These are phyloP conservation scores for Coturnix japonica DNA, from an alignment of 2,113 vertebrate species.

Conservation along the genomic window DNA sequence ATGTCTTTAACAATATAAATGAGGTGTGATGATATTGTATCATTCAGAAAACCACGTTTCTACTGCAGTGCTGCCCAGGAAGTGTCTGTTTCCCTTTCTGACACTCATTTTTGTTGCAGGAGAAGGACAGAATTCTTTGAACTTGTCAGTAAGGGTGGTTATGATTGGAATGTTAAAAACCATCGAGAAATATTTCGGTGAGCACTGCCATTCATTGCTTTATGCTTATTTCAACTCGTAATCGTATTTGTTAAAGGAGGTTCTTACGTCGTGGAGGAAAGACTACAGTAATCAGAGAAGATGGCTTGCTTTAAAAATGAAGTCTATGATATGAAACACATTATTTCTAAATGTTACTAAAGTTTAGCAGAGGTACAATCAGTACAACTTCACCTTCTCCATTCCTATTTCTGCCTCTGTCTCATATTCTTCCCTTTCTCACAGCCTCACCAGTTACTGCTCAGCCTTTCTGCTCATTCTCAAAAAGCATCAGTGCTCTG, in stretches of 20 bases:
- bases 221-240: conserved; percentile 32
- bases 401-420: not conserved
- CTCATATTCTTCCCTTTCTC: not conserved
- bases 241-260: not conserved
- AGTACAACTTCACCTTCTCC: not conserved
- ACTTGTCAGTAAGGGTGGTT: conserved; percentile 92
- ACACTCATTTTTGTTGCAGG: conserved; percentile 78
- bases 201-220: conserved; percentile 33
- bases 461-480: not conserved
- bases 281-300: not conserved
- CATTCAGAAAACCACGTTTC: conserved; percentile 46
- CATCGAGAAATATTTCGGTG: conserved; percentile 96
- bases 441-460: not conserved
- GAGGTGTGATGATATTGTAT: conserved; percentile 41
- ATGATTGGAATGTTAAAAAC: conserved; percentile 92
- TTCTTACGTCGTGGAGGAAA: not conserved
- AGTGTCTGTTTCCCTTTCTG: conserved; percentile 51
- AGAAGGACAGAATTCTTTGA: conserved; percentile 95
- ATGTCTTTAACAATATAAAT: conserved; percentile 72
- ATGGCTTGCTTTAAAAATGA: not conserved
- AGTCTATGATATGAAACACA: not conserved
- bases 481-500: not conserved
- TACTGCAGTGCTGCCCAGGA: conserved; percentile 41
- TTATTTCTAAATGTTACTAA: not conserved
- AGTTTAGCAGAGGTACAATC: not conserved